Evolutionary conservation across 2,113 vertebrate species (phyloP), one percentile per base, ranked within the genome.

Genomic region (Melanostigma gelatinosum): DNA sequence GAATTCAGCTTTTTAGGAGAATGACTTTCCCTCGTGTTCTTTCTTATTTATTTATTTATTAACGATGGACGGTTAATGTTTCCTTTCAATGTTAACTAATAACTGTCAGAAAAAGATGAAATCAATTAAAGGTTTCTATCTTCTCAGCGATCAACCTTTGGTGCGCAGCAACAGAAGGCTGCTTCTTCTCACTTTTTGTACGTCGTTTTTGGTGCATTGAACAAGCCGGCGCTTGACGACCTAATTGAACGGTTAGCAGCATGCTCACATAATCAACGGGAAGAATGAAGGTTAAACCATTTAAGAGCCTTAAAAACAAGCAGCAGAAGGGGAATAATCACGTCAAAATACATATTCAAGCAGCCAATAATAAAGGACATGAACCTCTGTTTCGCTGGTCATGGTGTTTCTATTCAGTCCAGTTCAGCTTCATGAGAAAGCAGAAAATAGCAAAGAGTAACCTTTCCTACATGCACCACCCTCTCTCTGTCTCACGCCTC

Each of bases 391-490:
- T 20, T 61, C 42, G 46, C 46, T 18, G 50, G 34, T 42, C 24
- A 9, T 44, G 29, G 15, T 36, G 58, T 55, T 48, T 36, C 10
- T 67, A 16, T 71, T 76, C 40, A 42, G 61, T 54, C 57, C 75
- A 61, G 44, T 63, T 67, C 22, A 54, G 55, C 15, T 29, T 5
- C 46, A 54, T 77, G 83, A 78, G 75, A 66, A 44, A 54, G 40
- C 57, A 61, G 22, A 40, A 67, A 80, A 80, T 8, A 75, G 40
- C 20, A n/a, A 34, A 34, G 29, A 34, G 64, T 72, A 80, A 70
- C 60, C 79, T 87, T 79, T 84, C 77, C 63, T 65, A 65, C 64
- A 84, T 66, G 27, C 60, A 66, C 70, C 48, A 66, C 50, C 27
- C 44, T 74, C 57, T 73, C 52, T 29, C n/a, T 0, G 74, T 83